A percentile compares a stretch with the other conserved stretches of the same genome.
Conservation (phyloP, 2,113 vertebrate species). For the Chloroceryle aenea region DNA sequence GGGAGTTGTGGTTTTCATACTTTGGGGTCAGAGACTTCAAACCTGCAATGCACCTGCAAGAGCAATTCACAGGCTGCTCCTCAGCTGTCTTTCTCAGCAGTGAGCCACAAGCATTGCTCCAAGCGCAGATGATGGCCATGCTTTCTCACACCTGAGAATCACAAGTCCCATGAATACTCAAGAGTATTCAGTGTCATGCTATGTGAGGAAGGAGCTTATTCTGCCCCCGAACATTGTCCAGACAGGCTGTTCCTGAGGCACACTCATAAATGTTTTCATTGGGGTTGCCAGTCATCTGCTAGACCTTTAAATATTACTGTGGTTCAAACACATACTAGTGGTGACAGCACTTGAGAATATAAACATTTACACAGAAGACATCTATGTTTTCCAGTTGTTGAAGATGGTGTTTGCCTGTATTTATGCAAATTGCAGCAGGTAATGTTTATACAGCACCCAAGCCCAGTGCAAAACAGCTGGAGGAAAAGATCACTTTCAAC, state of each 20-base stretch:
- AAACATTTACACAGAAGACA: background rate
- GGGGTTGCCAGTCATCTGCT: background rate
- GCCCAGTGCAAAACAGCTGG: background rate
- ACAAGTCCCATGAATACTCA: background rate
- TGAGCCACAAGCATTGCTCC: background rate
- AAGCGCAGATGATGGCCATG: background rate
- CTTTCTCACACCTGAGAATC: background rate
- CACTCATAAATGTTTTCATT: background rate
- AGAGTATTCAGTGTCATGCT: background rate
- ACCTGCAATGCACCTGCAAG: background rate
- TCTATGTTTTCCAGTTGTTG: background rate
- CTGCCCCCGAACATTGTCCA: background rate
- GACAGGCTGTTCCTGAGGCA: background rate
- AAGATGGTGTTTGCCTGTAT: background rate
- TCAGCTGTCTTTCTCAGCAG: background rate
- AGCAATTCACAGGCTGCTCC: background rate
- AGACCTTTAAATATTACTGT: background rate
- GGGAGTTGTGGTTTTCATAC: background rate
- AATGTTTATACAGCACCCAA: slow-evolving; percentile 20
- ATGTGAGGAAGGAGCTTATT: background rate
- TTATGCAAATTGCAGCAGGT: background rate
- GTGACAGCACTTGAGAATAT: background rate
- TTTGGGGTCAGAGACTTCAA: background rate
- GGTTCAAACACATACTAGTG: background rate
- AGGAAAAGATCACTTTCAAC: background rate